Evolutionary conservation across 2,113 vertebrate species (phyloP).

Genomic region (Cyrtonyx montezumae): DNA sequence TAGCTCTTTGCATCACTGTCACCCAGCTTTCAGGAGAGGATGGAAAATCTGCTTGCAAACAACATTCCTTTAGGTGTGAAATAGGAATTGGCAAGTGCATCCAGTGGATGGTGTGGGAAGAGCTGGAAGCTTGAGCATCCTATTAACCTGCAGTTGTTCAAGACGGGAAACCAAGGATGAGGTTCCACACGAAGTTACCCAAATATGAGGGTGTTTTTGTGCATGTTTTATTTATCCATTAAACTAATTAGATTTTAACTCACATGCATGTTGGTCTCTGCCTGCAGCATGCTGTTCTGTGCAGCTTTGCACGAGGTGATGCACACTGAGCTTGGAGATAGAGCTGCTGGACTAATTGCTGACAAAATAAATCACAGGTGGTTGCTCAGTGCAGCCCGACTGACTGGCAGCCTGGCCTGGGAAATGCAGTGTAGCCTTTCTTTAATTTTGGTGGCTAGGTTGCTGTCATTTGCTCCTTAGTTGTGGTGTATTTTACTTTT

Average conservation of each 20-base stretch:
- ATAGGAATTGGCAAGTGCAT: neutral
- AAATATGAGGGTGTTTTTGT: accelerated
- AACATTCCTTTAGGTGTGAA: neutral
- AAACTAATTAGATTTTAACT: neutral
- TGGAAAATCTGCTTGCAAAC: neutral
- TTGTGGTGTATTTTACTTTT: neutral
- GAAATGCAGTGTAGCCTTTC: neutral
- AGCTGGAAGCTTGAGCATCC: neutral
- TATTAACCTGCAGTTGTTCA: neutral
- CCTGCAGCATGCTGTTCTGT: neutral
- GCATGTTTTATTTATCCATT: neutral
- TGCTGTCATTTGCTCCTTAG: neutral
- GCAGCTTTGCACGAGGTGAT: neutral
- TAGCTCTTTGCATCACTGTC: neutral
- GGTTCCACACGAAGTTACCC: neutral
- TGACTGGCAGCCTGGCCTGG: neutral
- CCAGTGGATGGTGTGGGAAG: neutral
- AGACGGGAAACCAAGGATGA: neutral
- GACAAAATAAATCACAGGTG: neutral
- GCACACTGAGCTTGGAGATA: neutral
- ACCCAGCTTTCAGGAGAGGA: neutral
- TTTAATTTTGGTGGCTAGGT: neutral
- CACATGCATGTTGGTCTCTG: neutral
- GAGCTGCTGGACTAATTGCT: neutral
- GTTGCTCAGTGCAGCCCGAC: neutral